Evolutionary conservation across 2,888 invertebrate genomes (phyloP), one percentile per base, ranked within the genome.

Genomic region (Cataglyphis altisquamis): DNA sequence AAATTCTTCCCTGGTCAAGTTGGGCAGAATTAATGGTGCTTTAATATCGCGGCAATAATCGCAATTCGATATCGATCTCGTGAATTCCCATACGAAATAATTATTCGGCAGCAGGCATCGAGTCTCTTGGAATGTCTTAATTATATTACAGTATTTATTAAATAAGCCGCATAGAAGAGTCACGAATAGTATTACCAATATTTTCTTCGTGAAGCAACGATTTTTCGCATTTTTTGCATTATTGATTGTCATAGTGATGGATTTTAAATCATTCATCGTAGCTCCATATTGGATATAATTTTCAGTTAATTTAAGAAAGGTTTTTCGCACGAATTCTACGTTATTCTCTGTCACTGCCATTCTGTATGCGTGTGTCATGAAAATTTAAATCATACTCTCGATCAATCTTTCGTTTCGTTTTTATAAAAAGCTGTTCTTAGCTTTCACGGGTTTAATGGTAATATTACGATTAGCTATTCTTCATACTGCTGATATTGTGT

Each of bases 1-100:
- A 94, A 98, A 98, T 88, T 96, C 96, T 88, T 96, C 95, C 89
- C 96, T 96, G 5, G 97, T 97, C 90, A 97, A 93, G 95, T 98
- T 98, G 88, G 95, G 94, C 86, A 98, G 94, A 90, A 97, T 95
- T 87, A 97, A 95, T 63, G 98, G 97, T 89, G 96, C 96, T 75
- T 96, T 96, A 84, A 98, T 95, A 90, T 96, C 96, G 90, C 95
- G 95, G 95, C 98, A 98, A 95, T 97, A 97, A 91, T 96, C 95
- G 93, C 98, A 98, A 95, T 98, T 96, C 32, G 98, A 97, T 77
- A 98, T 95, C 39, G 98, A 98, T 89, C 98, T 96, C 32, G 98
- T 97, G 75, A 97, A 97, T 95, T 98, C 98, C 98, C 98, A 98
- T 88, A 98, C 95, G 84, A 98, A 95, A 94, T 97, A 98, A 95